Percentiles rank a stretch among this genome's conserved stretches.
Evolutionary conservation across 2,888 invertebrate species (phyloP).

Genomic region (Drosophila differens): DNA sequence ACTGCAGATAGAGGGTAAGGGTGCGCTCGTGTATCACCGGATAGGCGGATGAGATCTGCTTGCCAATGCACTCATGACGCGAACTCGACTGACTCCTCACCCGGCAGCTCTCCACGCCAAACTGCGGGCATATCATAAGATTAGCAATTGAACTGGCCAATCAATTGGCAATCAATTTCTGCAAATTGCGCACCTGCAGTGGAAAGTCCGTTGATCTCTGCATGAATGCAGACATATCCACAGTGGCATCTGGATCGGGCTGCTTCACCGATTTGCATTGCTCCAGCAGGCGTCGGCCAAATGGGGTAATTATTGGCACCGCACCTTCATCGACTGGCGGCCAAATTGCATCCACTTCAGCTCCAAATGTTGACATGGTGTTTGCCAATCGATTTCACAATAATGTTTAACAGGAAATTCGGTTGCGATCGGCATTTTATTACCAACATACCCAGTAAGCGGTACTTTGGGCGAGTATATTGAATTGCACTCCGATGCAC

Average conservation of each 20-base stretch:
- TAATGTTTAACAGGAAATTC: conserved; percentile 26
- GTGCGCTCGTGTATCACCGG: conserved; percentile 90
- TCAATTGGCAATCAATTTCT: background rate
- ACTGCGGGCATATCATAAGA: conserved; percentile 55
- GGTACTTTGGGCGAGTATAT: background rate
- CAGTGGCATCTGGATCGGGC: conserved; percentile 48
- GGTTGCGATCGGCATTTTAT: conserved; percentile 26
- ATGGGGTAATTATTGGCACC: conserved; percentile 49
- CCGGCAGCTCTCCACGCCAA: conserved; percentile 83
- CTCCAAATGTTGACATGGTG: conserved; percentile 76
- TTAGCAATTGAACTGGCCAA: background rate
- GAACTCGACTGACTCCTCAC: conserved; percentile 73
- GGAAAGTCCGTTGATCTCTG: conserved; percentile 74
- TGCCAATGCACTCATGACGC: conserved; percentile 68
- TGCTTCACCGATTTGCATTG: conserved; percentile 64
- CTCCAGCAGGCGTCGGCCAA: conserved; percentile 63
- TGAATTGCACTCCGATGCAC: background rate
- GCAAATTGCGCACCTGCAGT: conserved; percentile 60
- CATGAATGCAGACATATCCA: conserved; percentile 64
- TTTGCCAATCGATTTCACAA: conserved; percentile 40
- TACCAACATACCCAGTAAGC: conserved; percentile 3
- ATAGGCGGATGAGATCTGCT: conserved; percentile 87
- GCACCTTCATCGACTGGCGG: conserved; percentile 27
- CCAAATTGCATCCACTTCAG: conserved; percentile 72
- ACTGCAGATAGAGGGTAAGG: conserved; percentile 88